These are phyloP conservation scores for Sinelater perroti DNA, from an alignment of 2,888 invertebrate genomes.

Conservation along the genomic window DNA sequence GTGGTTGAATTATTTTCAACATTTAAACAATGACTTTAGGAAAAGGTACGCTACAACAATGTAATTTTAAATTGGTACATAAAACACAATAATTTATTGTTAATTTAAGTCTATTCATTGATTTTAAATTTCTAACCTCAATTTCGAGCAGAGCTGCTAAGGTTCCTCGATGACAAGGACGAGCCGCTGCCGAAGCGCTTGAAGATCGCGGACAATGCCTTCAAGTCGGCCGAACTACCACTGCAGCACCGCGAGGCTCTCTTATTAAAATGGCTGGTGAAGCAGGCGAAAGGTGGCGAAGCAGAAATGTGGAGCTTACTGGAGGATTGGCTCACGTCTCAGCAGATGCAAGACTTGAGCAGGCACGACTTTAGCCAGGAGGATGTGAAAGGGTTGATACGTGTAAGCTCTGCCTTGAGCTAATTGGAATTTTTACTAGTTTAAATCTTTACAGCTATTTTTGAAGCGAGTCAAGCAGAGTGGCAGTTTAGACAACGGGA, in stretches of 20 bases:
- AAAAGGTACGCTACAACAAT: no score
- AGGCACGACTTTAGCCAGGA: slow-evolving; percentile 47
- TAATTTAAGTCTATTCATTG: no score
- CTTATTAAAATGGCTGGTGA: slow-evolving; percentile 49
- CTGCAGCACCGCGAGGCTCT: slow-evolving; percentile 47
- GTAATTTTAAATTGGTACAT: no score
- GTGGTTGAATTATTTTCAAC: no score
- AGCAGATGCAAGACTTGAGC: slow-evolving; percentile 47
- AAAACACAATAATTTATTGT: no score
- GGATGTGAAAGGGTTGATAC: slow-evolving; percentile 43
- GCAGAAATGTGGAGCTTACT: slow-evolving; percentile 44
- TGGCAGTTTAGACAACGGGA: not conserved
- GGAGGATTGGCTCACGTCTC: slow-evolving; percentile 47
- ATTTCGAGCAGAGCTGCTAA: slow-evolving; percentile 52
- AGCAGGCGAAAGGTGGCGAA: slow-evolving; percentile 33
- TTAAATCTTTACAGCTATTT: slow-evolving; percentile 12
- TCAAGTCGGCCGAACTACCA: slow-evolving; percentile 47
- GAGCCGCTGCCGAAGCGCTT: slow-evolving; percentile 51
- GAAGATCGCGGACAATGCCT: slow-evolving; percentile 52
- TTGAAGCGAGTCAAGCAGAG: not conserved
- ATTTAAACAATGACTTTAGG: no score
- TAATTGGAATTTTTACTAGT: not conserved
- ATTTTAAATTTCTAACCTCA: no score
- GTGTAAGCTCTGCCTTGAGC: slow-evolving; percentile 29
- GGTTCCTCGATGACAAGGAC: slow-evolving; percentile 45